These are phyloP conservation scores for Puffinus mauretanicus DNA, from an alignment of 2,113 vertebrate species.

Conservation along the genomic window DNA sequence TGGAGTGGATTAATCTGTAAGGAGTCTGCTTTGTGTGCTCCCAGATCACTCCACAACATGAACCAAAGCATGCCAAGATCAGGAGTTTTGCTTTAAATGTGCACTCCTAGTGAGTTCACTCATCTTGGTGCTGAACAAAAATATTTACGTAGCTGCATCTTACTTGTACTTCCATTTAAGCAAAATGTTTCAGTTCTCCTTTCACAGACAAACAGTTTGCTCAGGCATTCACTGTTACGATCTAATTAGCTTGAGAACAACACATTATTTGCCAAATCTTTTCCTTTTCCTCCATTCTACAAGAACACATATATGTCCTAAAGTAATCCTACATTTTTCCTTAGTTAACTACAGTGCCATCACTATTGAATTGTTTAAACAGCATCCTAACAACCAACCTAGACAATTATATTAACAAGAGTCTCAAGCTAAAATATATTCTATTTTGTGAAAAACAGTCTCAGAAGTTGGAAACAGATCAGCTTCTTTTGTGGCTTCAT, in stretches of 20 bases:
- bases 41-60: neutral
- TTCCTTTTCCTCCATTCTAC: neutral
- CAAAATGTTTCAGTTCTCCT: neutral
- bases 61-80: neutral
- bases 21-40: neutral
- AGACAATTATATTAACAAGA: neutral
- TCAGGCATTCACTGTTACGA: neutral
- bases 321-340: neutral
- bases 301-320: neutral
- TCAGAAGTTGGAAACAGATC: neutral
- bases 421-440: neutral
- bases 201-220: neutral
- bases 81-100: neutral
- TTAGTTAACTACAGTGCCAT: neutral
- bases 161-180: neutral
- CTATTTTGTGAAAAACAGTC: neutral
- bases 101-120: neutral
- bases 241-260: neutral
- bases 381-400: neutral
- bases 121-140: neutral
- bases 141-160: neutral
- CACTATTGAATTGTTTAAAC: neutral
- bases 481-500: neutral
- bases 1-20: neutral
- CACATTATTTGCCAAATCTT: neutral